Base-by-base conservation (phyloP, 2,113 vertebrate genomes). In the Guaruba guarouba region DNA sequence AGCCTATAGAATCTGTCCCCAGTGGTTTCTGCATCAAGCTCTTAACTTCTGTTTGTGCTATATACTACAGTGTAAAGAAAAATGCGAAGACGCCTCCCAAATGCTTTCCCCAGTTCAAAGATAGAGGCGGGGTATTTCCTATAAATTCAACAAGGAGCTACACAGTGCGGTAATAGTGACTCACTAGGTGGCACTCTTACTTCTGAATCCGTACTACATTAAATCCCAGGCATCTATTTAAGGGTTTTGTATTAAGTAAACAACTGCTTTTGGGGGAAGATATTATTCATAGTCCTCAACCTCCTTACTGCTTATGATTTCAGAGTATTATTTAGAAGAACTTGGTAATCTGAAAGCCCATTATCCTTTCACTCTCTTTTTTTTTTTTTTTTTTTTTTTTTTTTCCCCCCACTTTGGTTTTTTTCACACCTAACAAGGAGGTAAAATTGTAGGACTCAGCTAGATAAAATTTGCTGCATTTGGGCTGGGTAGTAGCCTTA, bases 131-230 rank as follows among this genome's bases (percentile, higher is more conserved):
- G 33, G 51, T 10, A 22, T 66, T 94, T 82, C 57, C 66, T 48
- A 57, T 46, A n/a, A 87, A 75, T 88, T 89, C 51, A 59, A n/a
- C 5, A 10, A 69, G 41, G 22, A 73, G 10, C 33, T 44, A 7
- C 19, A 64, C 28, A 44, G 8, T 28, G 54, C 9, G 43, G 28
- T 55, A 74, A 61, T 9, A 62, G 69, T 62, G 87, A 62, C 52
- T 85, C 96, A 87, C 96, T 97, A 97, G 96, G 95, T 95, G 95
- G 96, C 95, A 92, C 89, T 95, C 94, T 93, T 91, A 92, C 86
- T 95, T 97, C 84, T 97, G 92, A 87, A 87, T 96, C 93, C 33
- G 24, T 59, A 6, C 52, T 77, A 57, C 88, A 81, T 77, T 54
- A 79, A 82, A 73, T 68, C 24, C 23, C 27, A 73, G 63, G 33